phyloP scores from a whole-genome alignment of 2,797 vertebrate genomes.

The Nasua narica region DNA sequence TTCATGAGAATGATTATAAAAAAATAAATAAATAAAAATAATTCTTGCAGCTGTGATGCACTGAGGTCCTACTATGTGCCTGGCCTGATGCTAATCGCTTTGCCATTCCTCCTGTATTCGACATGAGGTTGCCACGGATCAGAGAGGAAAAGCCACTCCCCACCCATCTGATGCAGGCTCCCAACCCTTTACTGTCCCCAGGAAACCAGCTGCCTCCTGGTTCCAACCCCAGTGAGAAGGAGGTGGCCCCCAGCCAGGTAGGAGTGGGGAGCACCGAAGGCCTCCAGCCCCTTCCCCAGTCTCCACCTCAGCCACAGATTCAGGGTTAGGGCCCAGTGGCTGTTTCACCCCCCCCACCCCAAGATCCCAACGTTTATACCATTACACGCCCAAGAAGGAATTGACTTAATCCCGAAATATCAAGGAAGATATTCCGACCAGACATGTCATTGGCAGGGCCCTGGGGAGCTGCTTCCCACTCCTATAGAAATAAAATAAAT shows the following conservation, averaged over 20 bases:
- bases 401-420: background rate
- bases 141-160: background rate
- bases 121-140: background rate
- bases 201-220: background rate
- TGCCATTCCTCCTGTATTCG: background rate
- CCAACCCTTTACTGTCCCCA: background rate
- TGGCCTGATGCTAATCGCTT: accelerated
- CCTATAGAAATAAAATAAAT: background rate
- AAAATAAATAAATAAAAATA: no score
- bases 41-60: accelerated
- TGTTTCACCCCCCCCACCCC: accelerated
- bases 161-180: accelerated
- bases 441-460: background rate
- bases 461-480: background rate
- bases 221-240: background rate
- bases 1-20: accelerated
- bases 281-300: background rate
- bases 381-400: background rate
- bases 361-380: background rate
- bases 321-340: background rate
- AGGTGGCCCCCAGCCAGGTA: background rate
- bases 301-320: constrained; percentile 58
- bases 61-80: background rate
- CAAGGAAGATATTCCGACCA: background rate
- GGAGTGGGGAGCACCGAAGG: background rate